Percentiles rank a stretch among this genome's conserved stretches.
phyloP scores from a whole-genome alignment of 2,888 invertebrate genomes.

The Melinaea marsaeus region DNA sequence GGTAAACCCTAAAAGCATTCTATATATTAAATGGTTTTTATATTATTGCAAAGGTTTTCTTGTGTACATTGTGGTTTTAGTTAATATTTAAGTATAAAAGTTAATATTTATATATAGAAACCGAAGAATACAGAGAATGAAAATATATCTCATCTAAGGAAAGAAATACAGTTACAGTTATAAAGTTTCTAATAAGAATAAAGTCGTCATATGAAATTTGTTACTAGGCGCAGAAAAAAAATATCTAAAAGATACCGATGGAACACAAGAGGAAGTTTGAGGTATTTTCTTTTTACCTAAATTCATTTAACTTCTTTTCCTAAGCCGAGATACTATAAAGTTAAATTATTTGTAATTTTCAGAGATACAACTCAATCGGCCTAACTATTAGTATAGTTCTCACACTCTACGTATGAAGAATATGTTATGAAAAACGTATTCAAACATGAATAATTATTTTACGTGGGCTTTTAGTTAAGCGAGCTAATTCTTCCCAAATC shows the following conservation, averaged over 20 bases:
- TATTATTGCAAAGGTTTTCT: slow-evolving; percentile 56
- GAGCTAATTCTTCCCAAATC: too few species aligned
- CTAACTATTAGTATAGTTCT: slow-evolving; percentile 61
- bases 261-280: slow-evolving; percentile 80
- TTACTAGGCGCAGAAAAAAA: slow-evolving; percentile 65
- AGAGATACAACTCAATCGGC: slow-evolving; percentile 81
- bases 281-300: slow-evolving; percentile 68
- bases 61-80: slow-evolving; percentile 73
- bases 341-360: slow-evolving; percentile 37
- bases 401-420: slow-evolving; percentile 71
- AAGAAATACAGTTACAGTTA: slow-evolving; percentile 21
- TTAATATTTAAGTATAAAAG: slow-evolving; percentile 75
- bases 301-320: slow-evolving; percentile 74
- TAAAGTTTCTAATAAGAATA: slow-evolving; percentile 60
- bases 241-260: slow-evolving; percentile 68
- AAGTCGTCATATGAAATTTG: slow-evolving; percentile 74
- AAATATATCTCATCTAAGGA: slow-evolving; percentile 23
- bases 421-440: slow-evolving; percentile 59
- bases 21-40: slow-evolving; percentile 66
- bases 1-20: slow-evolving; percentile 77
- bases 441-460: not conserved
- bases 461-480: too few species aligned
- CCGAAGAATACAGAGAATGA: slow-evolving; percentile 46
- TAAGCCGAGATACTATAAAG: slow-evolving; percentile 54
- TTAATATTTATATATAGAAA: too few species aligned